A percentile compares a stretch with the other conserved stretches of the same genome.
Evolutionary conservation across 2,888 invertebrate species (phyloP).

Genomic region (Volucella zonaria): DNA sequence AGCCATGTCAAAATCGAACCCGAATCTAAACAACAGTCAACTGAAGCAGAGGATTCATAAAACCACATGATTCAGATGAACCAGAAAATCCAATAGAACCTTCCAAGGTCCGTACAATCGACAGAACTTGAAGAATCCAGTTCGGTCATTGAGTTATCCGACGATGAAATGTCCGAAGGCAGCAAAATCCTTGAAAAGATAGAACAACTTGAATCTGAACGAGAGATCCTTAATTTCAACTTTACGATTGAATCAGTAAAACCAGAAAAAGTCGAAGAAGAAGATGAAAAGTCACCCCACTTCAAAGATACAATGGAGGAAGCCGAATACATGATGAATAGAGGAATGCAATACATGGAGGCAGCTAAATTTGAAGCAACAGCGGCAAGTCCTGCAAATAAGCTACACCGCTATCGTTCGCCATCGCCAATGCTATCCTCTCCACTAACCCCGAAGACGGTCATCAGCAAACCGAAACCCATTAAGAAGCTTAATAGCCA

Average conservation of each 20-base stretch:
- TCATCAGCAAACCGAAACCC: constrained; percentile 67
- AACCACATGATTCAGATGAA: background rate
- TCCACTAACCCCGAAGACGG: constrained; percentile 66
- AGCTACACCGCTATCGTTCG: constrained; percentile 58
- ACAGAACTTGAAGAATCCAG: constrained; percentile 42
- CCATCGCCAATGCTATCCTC: constrained; percentile 64
- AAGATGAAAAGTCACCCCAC: constrained; percentile 75
- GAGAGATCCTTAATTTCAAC: constrained; percentile 40
- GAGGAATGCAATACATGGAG: constrained; percentile 80
- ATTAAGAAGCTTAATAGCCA: constrained; percentile 72
- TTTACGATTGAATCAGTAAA: constrained; percentile 40
- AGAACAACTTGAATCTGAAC: constrained; percentile 1
- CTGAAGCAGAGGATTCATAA: no score
- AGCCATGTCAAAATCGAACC: no score
- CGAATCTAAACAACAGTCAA: no score
- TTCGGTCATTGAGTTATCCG: constrained; percentile 71
- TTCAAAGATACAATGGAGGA: constrained; percentile 83
- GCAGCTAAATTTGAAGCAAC: constrained; percentile 66
- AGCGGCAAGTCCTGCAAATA: constrained; percentile 72
- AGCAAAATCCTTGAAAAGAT: no score
- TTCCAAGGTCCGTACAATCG: constrained; percentile 29
- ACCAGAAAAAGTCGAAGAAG: constrained; percentile 23
- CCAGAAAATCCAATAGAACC: constrained; percentile 31
- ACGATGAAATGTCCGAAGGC: constrained; percentile 72
- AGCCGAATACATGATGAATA: constrained; percentile 82